A percentile compares a stretch with the other conserved stretches of the same genome.
Conservation (phyloP, 1,140 invertebrate species). For the Coptotermes formosanus region DNA sequence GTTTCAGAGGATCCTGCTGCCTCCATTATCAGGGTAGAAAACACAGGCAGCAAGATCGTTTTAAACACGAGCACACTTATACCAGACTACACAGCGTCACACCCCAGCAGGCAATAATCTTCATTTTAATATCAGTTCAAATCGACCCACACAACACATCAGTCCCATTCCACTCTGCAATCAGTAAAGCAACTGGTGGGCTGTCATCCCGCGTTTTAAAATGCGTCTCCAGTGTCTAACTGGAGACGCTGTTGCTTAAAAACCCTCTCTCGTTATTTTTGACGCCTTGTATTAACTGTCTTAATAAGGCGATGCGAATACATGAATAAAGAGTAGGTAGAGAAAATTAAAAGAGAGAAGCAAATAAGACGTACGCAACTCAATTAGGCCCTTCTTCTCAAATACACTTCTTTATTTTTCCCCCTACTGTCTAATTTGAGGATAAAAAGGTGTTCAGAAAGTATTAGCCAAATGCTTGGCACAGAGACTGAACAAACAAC, state of each 20-base stretch:
- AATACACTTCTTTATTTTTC: background rate
- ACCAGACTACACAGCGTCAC: too few relatives aligned
- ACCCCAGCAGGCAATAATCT: too few relatives aligned
- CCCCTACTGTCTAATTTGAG: background rate
- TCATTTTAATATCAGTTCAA: too few relatives aligned
- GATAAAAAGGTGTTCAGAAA: background rate
- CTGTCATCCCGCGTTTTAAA: background rate
- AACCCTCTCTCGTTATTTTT: background rate
- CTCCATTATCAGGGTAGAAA: too few relatives aligned
- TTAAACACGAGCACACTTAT: too few relatives aligned
- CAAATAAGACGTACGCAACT: background rate
- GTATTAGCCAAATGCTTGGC: background rate
- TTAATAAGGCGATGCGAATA: background rate
- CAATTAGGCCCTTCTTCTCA: background rate
- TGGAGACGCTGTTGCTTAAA: background rate
- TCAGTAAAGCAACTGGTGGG: background rate
- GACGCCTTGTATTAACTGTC: background rate
- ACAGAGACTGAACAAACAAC: background rate
- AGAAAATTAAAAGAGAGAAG: constrained; percentile 5
- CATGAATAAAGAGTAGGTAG: background rate
- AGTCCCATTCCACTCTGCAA: background rate
- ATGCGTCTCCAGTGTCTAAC: background rate
- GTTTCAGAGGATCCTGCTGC: too few relatives aligned
- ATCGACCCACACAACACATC: too few relatives aligned
- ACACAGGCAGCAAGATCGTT: too few relatives aligned